Base-by-base conservation (phyloP, 1,140 invertebrate species). In the Lucilia sericata region DNA sequence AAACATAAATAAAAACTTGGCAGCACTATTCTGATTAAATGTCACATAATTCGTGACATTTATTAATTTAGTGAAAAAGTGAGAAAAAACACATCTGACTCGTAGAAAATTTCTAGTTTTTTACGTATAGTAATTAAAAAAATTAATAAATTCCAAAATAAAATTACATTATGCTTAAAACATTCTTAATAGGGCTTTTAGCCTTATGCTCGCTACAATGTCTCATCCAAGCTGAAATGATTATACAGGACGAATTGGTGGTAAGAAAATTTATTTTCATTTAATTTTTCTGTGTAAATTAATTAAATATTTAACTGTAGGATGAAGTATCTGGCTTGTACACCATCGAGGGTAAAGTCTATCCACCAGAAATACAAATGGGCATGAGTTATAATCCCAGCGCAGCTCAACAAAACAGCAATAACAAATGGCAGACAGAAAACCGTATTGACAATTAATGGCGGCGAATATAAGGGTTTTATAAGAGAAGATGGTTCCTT, bases 401-500 rank as follows among this genome's bases (percentile, higher is more conserved):
- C 89, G 87, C 83, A 86, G 88, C 14, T 88, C 91, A 34, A 91
- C 10, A 7, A 19, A 70, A 25, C 65, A 70, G 12, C 19, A 2
- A 80, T 21, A 87, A 84, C 51, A 90, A 89, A 81, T 98, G 97
- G 96, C 94, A 96, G 90, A 91, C 94, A 5, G 93, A 94, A n/a
- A 85, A 96, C 96, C 7, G 93, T 95, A 85, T 92, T 99, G 12
- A 94, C 97, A 87, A 95, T 97, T 1, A 98, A 98, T 89, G 96
- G 96, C 34, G 97, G 97, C 13, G 95, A 97, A 91, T 95, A 95
- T 90, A 93, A 97, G 87, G 97, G 96, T 76, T 98, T 97, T 91
- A 91, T 98, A 83, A 96, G 95, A 87, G 95, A 96, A 87, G 98
- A 99, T 93, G 98, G 98, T n/a, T 94, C 95, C 12, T 99, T 99